Percentiles rank a stretch among this genome's conserved stretches.
These are phyloP conservation scores for Poecilia gillii DNA, from an alignment of 2,797 vertebrate species.

Conservation along the genomic window DNA sequence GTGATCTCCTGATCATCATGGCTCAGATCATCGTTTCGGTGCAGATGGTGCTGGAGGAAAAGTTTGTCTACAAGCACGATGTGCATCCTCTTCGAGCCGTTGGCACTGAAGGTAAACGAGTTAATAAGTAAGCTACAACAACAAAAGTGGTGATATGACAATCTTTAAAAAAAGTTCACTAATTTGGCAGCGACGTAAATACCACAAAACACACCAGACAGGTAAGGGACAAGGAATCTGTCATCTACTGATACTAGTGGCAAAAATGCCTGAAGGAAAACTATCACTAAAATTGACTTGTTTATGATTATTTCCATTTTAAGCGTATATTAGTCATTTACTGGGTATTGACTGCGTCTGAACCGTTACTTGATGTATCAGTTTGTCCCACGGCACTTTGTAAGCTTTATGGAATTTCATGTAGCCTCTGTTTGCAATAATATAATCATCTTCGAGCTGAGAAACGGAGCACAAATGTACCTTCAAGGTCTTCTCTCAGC, in stretches of 20 bases:
- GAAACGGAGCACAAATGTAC: too few species aligned
- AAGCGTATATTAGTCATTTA: too few species aligned
- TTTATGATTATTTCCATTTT: too few species aligned
- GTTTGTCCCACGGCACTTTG: too few species aligned
- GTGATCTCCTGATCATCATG: slow-evolving; percentile 93
- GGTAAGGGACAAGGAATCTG: neutral
- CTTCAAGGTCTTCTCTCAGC: too few species aligned
- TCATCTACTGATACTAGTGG: too few species aligned
- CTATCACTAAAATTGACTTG: too few species aligned
- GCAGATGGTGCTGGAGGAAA: slow-evolving; percentile 96
- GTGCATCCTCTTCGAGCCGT: slow-evolving; percentile 91
- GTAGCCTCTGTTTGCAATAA: too few species aligned
- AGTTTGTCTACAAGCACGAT: slow-evolving; percentile 91
- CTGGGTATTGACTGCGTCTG: too few species aligned
- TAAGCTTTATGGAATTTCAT: too few species aligned
- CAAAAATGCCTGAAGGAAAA: neutral
- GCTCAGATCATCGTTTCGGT: slow-evolving; percentile 91
- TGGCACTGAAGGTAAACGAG: slow-evolving; percentile 88
- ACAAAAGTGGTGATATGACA: neutral
- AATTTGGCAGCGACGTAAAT: neutral
- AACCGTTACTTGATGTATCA: too few species aligned
- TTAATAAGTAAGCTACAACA: neutral
- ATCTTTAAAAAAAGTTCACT: neutral
- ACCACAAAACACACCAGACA: neutral
- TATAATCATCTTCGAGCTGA: too few species aligned